phyloP scores from a whole-genome alignment of 2,113 vertebrate genomes.

The Pterophyllum scalare region DNA sequence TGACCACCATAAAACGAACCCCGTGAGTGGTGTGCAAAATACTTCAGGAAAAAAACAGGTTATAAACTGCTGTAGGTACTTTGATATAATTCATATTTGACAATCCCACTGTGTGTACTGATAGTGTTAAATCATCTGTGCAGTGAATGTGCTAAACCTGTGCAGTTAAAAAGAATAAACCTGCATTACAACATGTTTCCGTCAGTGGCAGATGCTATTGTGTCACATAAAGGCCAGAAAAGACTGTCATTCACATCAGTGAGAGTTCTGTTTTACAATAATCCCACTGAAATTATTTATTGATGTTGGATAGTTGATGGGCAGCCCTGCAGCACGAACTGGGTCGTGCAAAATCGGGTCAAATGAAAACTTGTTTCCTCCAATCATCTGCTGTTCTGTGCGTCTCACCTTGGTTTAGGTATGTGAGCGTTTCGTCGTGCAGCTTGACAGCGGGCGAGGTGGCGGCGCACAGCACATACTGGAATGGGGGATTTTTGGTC shows the following conservation, averaged over 20 bases:
- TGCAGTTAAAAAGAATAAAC: neutral
- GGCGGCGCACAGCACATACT: conserved; percentile 95
- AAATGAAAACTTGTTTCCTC: neutral
- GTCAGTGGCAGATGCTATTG: neutral
- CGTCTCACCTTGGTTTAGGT: conserved; percentile 94
- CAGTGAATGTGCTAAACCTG: neutral
- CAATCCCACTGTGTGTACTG: neutral
- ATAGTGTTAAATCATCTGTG: neutral
- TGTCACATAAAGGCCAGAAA: neutral
- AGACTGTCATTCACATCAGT: neutral
- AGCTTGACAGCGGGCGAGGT: conserved; percentile 97
- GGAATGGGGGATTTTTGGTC: conserved; percentile 96
- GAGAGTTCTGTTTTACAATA: conserved; percentile 19
- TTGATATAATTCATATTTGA: too few species aligned
- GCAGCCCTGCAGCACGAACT: neutral
- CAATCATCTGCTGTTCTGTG: neutral
- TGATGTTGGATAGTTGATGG: neutral
- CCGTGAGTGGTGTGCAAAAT: neutral
- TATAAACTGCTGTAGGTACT: too few species aligned
- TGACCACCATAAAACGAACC: neutral
- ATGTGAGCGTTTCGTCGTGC: conserved; percentile 97
- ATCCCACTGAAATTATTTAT: conserved; percentile 36
- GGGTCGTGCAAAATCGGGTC: neutral
- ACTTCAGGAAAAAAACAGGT: too few species aligned
- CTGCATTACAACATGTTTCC: neutral